Percentiles rank a stretch among this genome's conserved stretches.
Conservation (phyloP, 2,888 invertebrate genomes). For the Ethmia dodecea region DNA sequence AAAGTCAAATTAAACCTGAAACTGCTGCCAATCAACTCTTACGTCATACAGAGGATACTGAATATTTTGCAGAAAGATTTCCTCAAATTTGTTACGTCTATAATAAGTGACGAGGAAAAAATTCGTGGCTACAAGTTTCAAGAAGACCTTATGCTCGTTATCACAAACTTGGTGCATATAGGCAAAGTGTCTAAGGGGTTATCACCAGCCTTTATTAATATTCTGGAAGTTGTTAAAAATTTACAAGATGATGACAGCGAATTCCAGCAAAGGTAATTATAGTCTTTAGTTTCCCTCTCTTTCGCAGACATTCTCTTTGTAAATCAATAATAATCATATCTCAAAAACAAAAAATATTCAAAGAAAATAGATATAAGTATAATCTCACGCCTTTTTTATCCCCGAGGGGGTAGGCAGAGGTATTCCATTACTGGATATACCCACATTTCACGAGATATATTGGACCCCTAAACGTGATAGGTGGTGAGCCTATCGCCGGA, state of each 20-base stretch:
- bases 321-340: too few species aligned
- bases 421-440: too few species aligned
- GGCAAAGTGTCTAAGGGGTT: conserved; percentile 40
- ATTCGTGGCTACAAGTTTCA: conserved; percentile 3
- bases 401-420: too few species aligned
- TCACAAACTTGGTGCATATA: conserved; percentile 29
- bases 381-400: too few species aligned
- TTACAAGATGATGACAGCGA: not conserved
- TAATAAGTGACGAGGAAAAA: not conserved
- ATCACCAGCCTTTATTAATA: conserved; percentile 41
- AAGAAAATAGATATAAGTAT: too few species aligned
- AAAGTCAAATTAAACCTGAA: conserved; percentile 33
- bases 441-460: too few species aligned
- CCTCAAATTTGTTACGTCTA: conserved; percentile 22
- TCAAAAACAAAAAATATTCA: too few species aligned
- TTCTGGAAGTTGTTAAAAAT: conserved; percentile 40
- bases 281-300: too few species aligned
- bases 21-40: conserved; percentile 78
- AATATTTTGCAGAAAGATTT: conserved; percentile 38
- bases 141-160: conserved; percentile 22
- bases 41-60: conserved; percentile 59
- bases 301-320: too few species aligned
- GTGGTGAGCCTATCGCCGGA: too few species aligned
- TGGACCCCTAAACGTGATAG: too few species aligned
- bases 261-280: conserved; percentile 37